Conservation (phyloP, 1,140 invertebrate species). For the Bombus sibiricus region DNA sequence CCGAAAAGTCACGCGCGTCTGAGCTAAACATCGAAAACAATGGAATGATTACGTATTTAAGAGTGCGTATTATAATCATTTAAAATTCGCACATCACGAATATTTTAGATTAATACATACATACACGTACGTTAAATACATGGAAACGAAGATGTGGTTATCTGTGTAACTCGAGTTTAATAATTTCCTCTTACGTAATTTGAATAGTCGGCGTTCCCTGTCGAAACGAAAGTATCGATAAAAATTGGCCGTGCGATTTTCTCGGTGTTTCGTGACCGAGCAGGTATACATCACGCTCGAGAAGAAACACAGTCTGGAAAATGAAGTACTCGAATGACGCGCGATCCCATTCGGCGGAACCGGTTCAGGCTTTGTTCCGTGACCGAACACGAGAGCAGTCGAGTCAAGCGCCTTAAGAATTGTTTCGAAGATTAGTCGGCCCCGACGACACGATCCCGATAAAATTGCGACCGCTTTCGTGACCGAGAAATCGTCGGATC, state of each 20-base stretch:
- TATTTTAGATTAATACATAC: neutral
- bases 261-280: slow-evolving; percentile 1
- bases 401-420: slow-evolving; percentile 18
- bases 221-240: neutral
- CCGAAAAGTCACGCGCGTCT: neutral
- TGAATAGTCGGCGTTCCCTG: neutral
- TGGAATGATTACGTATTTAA: neutral
- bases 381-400: neutral
- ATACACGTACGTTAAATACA: too few species aligned
- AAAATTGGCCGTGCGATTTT: neutral
- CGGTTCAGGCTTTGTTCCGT: neutral
- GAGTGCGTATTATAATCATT: neutral
- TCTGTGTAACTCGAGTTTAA: neutral
- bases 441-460: slow-evolving; percentile 16
- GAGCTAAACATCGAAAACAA: neutral
- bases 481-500: neutral
- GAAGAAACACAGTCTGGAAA: slow-evolving; percentile 7
- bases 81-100: neutral
- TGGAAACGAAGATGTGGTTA: too few species aligned
- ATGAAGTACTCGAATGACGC: slow-evolving; percentile 1
- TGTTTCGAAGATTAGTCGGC: slow-evolving; percentile 32
- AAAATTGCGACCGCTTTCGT: slow-evolving; percentile 23
- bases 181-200: too few species aligned
- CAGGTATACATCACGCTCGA: neutral
- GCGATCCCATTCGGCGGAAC: neutral